Evolutionary conservation across 2,797 vertebrate genomes (phyloP).

Genomic region (Gambelia wislizenii): DNA sequence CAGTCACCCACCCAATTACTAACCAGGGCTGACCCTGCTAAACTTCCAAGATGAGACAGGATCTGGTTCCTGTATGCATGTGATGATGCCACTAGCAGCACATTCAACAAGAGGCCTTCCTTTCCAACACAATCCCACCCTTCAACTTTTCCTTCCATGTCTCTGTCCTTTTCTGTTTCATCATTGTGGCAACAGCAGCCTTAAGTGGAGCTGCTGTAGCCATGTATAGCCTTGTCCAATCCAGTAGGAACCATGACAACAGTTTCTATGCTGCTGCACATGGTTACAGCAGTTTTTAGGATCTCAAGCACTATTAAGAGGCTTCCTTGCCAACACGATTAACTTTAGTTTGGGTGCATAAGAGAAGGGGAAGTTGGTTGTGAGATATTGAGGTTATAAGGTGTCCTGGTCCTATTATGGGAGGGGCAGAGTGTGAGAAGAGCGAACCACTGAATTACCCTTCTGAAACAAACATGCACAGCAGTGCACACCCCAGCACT

Average conservation of each 20-base stretch:
- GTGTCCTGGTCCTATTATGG: not conserved
- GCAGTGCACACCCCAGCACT: not conserved
- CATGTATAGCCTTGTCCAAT: not conserved
- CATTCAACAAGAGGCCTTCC: not conserved
- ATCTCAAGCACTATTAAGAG: not conserved
- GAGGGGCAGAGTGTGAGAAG: not conserved
- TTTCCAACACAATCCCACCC: not conserved
- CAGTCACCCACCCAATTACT: too few relatives aligned
- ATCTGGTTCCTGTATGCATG: too few relatives aligned
- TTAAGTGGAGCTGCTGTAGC: not conserved
- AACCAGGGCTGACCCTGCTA: too few relatives aligned
- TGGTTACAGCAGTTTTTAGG: not conserved
- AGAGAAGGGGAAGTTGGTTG: too few relatives aligned
- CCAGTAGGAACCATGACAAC: not conserved
- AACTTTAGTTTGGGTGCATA: not conserved
- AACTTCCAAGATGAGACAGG: too few relatives aligned
- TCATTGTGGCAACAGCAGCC: not conserved
- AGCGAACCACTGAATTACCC: not conserved
- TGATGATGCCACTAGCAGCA: not conserved
- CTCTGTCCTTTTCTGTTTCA: not conserved
- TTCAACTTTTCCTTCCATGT: not conserved
- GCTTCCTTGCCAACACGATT: not conserved
- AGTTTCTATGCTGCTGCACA: not conserved
- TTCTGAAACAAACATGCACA: not conserved
- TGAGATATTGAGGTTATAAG: not conserved